Evolutionary conservation across 2,113 vertebrate species (phyloP), one percentile per base, ranked within the genome.

Genomic region (Symphodus melops): DNA sequence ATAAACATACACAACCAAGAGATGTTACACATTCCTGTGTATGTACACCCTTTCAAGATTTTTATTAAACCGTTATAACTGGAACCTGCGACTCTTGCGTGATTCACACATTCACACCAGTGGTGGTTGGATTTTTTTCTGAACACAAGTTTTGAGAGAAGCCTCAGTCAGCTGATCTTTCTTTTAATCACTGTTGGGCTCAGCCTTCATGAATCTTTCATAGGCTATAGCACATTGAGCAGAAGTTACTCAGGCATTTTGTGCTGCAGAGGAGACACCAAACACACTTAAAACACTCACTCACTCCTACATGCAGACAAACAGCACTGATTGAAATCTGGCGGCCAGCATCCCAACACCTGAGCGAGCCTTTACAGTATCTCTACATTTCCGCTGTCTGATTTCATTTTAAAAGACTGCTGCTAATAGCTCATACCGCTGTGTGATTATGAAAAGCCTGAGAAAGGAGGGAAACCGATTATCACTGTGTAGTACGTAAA

Each of bases 381-480:
- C 63, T 79, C 76, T 68, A 81, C 57, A 59, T 83, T 77, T 67
- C 62, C 21, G 8, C 68, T 41, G 23, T 75, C 63, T 72, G 58
- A 69, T 84, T 90, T 52, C 39, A 80, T 83, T 70, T 85, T 37
- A 76, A 54, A 58, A n/a, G 70, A 23, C 42, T 25, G n/a, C 8
- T 66, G 62, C 69, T 81, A 81, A 83, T 64, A 62, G 53, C 54
- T 69, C 64, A 59, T 49, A 42, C 53, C 68, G 77, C 39, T 72
- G 44, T 64, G 63, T 71, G 64, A 73, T 87, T 79, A 70, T 57
- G 46, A 74, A 79, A 81, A 54, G 75, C 87, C 17, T 80, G 60
- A 68, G 72, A 76, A 85, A 77, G 67, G 79, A 64, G 10, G 33
- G 65, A 66, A 76, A 61, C 46, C 69, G 68, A 82, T 90, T 83